phyloP scores from a whole-genome alignment of 35 echinoderm and acorn worm species.

The Heliocidaris tuberculata region DNA sequence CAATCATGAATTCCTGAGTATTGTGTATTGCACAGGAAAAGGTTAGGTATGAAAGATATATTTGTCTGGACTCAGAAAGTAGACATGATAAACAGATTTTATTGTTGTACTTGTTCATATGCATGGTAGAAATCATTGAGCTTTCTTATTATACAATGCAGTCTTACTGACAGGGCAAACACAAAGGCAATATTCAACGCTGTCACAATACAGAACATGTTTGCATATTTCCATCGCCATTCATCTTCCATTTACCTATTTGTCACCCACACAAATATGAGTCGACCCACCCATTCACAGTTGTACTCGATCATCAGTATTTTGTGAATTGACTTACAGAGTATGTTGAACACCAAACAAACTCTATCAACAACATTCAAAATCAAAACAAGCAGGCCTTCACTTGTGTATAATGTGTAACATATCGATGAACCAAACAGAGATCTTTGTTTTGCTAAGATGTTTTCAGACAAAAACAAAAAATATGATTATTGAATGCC shows the following conservation, averaged over 20 bases:
- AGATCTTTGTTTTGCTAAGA: not conserved
- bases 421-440: not conserved
- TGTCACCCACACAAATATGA: not conserved
- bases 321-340: not conserved
- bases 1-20: not conserved
- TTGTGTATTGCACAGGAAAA: not conserved
- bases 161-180: not conserved
- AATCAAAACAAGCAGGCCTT: not conserved
- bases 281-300: not conserved
- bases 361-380: no score
- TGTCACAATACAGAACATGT: not conserved
- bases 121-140: not conserved
- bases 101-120: not conserved
- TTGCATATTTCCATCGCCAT: not conserved
- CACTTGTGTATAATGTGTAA: not conserved
- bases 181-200: not conserved
- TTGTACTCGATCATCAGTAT: not conserved
- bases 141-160: not conserved
- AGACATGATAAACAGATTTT: not conserved
- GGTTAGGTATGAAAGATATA: not conserved
- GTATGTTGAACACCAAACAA: not conserved
- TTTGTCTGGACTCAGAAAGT: not conserved
- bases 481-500: not conserved
- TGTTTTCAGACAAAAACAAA: not conserved
- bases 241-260: not conserved